Conservation (phyloP, 2,888 invertebrate genomes). For the Lomographa bimaculata region DNA sequence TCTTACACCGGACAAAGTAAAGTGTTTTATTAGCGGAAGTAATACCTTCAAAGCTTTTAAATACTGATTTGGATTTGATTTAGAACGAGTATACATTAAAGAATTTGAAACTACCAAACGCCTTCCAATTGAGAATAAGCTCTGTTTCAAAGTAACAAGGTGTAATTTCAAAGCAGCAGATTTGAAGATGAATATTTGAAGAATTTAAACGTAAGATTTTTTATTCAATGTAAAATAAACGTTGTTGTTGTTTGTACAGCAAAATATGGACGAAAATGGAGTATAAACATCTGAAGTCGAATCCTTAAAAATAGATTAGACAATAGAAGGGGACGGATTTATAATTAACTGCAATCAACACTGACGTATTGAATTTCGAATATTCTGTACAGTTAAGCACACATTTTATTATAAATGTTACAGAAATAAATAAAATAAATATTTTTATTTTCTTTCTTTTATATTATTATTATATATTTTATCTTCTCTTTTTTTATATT, state of each 20-base stretch:
- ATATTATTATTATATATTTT: too few relatives aligned
- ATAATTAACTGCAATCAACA: slow-evolving; percentile 84
- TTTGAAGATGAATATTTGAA: slow-evolving; percentile 40
- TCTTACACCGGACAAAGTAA: slow-evolving; percentile 52
- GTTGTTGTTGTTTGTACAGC: too few relatives aligned
- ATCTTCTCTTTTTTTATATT: too few relatives aligned
- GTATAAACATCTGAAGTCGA: slow-evolving; percentile 14
- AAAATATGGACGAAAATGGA: slow-evolving; percentile 22
- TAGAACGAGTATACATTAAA: slow-evolving; percentile 66
- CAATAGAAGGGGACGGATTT: slow-evolving; percentile 79
- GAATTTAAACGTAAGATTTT: slow-evolving; percentile 32
- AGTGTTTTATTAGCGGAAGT: slow-evolving; percentile 75
- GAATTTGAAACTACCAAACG: slow-evolving; percentile 44
- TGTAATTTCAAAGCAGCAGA: slow-evolving; percentile 11
- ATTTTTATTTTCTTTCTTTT: too few relatives aligned
- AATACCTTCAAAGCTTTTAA: slow-evolving; percentile 69
- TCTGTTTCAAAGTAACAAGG: slow-evolving; percentile 27
- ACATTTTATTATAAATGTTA: slow-evolving; percentile 28
- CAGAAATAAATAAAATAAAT: too few relatives aligned
- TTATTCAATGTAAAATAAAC: slow-evolving; percentile 31
- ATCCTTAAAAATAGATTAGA: slow-evolving; percentile 64
- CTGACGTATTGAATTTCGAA: slow-evolving; percentile 81
- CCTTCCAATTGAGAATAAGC: slow-evolving; percentile 32
- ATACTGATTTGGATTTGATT: slow-evolving; percentile 76
- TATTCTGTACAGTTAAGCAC: slow-evolving; percentile 58